phyloP scores from a whole-genome alignment of 2,797 vertebrate species.

The Eremophila alpestris region DNA sequence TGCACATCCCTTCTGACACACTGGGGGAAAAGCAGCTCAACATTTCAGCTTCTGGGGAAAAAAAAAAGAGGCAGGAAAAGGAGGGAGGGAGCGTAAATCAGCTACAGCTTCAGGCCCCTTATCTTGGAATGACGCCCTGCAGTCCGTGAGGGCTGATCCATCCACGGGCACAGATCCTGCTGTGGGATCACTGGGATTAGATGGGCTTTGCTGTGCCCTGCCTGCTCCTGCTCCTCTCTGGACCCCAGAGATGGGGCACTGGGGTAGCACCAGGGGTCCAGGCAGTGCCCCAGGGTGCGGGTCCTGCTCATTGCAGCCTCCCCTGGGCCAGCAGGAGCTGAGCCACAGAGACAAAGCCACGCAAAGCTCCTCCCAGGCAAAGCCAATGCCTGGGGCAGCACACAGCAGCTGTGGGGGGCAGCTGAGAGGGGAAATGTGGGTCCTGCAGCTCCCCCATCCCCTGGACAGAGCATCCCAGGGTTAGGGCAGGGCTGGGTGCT shows the following conservation, averaged over 20 bases:
- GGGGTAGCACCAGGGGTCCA: accelerated
- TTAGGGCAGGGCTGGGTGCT: neutral
- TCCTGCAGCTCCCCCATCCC: neutral
- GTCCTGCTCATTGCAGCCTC: neutral
- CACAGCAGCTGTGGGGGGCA: too few relatives aligned
- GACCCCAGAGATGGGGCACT: accelerated
- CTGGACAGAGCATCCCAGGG: accelerated
- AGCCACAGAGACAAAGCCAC: neutral
- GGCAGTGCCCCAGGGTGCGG: neutral
- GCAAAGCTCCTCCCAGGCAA: too few relatives aligned
- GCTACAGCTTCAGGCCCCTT: neutral
- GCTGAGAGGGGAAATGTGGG: neutral
- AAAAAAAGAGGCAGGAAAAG: neutral
- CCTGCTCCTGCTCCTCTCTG: neutral
- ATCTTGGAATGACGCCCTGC: neutral
- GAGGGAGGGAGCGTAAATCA: neutral
- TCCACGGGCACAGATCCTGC: neutral
- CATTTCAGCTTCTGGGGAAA: neutral
- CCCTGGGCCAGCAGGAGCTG: accelerated
- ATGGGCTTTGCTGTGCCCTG: neutral
- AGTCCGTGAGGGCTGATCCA: neutral
- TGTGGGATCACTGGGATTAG: neutral
- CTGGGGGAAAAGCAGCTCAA: neutral
- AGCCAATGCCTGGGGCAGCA: neutral
- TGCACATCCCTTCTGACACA: neutral